A percentile compares a stretch with the other conserved stretches of the same genome.
Evolutionary conservation across 2,888 invertebrate genomes (phyloP).

Genomic region (Pherbina coryleti): DNA sequence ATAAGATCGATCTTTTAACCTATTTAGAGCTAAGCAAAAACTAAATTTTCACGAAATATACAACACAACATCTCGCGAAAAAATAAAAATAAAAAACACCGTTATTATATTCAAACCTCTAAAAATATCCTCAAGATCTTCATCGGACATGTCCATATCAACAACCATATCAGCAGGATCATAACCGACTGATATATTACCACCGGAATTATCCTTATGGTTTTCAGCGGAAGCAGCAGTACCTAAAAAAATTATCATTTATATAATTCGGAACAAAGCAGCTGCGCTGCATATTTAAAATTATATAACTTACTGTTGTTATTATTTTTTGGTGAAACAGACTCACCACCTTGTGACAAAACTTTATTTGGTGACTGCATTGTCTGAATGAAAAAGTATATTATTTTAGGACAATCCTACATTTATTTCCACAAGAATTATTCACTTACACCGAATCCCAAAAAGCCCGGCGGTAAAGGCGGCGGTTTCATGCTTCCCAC

Average conservation of each 20-base stretch:
- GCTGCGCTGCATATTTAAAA: background rate
- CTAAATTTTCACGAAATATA: too few species aligned
- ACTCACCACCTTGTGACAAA: slow-evolving; percentile 20
- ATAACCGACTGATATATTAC: slow-evolving; percentile 54
- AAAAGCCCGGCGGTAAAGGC: slow-evolving; percentile 44
- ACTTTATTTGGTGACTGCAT: slow-evolving; percentile 26
- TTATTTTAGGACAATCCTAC: background rate
- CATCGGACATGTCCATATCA: slow-evolving; percentile 90
- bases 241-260: slow-evolving; percentile 50
- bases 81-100: background rate
- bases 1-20: too few species aligned
- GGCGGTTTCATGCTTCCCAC: slow-evolving; percentile 42
- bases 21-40: too few species aligned
- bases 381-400: background rate
- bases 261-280: background rate
- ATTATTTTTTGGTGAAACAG: slow-evolving; percentile 60
- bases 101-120: slow-evolving; percentile 59
- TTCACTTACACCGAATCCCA: slow-evolving; percentile 37
- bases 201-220: slow-evolving; percentile 59
- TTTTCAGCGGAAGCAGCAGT: slow-evolving; percentile 61
- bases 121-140: slow-evolving; percentile 73
- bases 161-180: slow-evolving; percentile 79
- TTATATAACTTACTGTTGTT: slow-evolving; percentile 58
- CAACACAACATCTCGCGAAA: background rate
- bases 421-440: background rate